Percentiles rank a stretch among this genome's conserved stretches.
Conservation (phyloP, 2,113 vertebrate genomes). For the Coptodon bakossiorum region DNA sequence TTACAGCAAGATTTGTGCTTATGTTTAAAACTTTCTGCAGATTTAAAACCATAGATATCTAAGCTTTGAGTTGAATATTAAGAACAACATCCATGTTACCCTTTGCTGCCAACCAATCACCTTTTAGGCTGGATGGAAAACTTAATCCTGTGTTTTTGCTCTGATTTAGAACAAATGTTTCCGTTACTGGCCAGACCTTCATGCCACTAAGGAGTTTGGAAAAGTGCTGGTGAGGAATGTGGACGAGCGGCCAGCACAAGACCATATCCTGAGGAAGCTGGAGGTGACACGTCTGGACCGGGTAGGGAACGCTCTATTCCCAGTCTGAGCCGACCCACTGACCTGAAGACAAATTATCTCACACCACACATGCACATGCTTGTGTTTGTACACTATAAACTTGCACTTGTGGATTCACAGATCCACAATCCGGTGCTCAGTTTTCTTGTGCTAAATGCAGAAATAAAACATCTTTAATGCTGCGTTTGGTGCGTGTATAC, state of each 20-base stretch:
- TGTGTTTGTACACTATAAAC: not conserved
- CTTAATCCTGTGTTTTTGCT: not conserved
- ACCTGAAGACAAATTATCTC: constrained; percentile 28
- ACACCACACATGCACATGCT: not conserved
- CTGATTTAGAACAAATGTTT: constrained; percentile 83
- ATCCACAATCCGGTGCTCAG: not conserved
- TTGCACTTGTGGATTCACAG: not conserved
- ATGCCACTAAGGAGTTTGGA: constrained; percentile 71
- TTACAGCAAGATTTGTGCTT: not conserved
- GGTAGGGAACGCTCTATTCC: constrained; percentile 59
- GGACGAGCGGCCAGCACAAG: constrained; percentile 74
- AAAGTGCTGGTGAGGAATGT: constrained; percentile 67
- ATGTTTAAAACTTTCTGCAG: not conserved
- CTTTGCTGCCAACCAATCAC: not conserved
- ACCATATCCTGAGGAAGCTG: constrained; percentile 78
- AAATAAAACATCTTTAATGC: not conserved
- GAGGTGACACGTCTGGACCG: constrained; percentile 70
- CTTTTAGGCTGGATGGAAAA: not conserved
- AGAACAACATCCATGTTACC: not conserved
- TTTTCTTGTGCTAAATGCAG: not conserved
- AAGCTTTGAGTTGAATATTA: not conserved
- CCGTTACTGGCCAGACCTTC: constrained; percentile 79
- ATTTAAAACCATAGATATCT: not conserved
- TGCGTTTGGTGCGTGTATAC: not conserved
- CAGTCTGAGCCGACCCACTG: constrained; percentile 20